These are phyloP conservation scores for Thalassaphorura encarpata DNA, from an alignment of 1,140 invertebrate genomes.

Conservation along the genomic window DNA sequence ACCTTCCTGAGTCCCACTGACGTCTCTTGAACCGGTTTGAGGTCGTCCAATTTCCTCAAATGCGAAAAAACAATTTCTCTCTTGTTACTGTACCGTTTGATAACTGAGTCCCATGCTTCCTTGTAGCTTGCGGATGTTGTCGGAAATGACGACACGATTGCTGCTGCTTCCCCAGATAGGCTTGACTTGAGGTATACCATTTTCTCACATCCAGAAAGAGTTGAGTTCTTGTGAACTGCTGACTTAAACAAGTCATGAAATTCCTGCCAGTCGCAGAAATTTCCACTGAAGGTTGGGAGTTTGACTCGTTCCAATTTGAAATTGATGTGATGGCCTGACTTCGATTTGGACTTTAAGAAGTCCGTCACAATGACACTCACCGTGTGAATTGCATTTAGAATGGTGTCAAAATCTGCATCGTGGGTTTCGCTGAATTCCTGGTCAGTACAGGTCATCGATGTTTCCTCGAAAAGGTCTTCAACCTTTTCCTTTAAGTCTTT, in stretches of 20 bases:
- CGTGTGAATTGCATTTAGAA: not conserved
- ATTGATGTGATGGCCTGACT: conserved; percentile 7
- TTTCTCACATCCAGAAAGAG: not conserved
- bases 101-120: not conserved
- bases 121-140: not conserved
- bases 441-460: too few species aligned
- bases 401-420: not conserved
- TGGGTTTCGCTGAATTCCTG: not conserved
- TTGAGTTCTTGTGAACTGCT: not conserved
- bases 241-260: conserved; percentile 8
- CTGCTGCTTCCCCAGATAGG: not conserved
- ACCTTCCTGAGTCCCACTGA: not conserved
- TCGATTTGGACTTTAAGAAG: conserved; percentile 17
- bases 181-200: not conserved
- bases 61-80: not conserved
- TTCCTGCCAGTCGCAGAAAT: not conserved
- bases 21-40: not conserved
- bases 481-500: too few species aligned
- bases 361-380: conserved; percentile 23
- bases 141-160: not conserved
- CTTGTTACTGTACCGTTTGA: not conserved
- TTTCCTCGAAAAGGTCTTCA: too few species aligned
- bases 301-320: not conserved
- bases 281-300: conserved; percentile 2
- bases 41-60: not conserved